Evolutionary conservation across 2,888 invertebrate species (phyloP), one percentile per base, ranked within the genome.

Genomic region (Leucozona laternaria): DNA sequence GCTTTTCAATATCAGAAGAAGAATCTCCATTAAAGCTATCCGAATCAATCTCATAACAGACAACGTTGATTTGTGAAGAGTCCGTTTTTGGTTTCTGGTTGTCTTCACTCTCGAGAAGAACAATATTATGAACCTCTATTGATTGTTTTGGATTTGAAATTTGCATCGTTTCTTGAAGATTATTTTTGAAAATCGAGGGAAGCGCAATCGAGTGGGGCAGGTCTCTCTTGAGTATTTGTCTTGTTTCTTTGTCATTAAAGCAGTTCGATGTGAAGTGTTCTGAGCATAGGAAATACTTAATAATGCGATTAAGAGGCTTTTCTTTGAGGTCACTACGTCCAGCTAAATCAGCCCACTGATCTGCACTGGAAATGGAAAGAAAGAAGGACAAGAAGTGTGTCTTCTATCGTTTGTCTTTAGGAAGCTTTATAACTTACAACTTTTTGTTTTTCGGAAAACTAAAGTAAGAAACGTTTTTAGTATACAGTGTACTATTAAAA

Each of bases 371-470:
- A 78, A 43, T n/a, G n/a, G 31, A 31, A 3, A 4, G 25, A 25
- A 2, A 53, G n/a, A 37, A 1, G 22, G n/a, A 20, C 2, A 34
- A 20, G 15, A 43, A 43, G 8, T 2, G 5, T 17, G 4, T 15
- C 0, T 10, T 60, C 11, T 57, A 15, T 58, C 1, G 11, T 17
- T 10, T 31, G 6, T 13, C 1, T 28, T 37, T 22, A 1, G 20
- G 2, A 0, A n/a, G 8, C 15, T 4, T n/a, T n/a, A 15, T 11
- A 22, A 88, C 89, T 84, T 83, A 89, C 89, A 84, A 89, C n/a
- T 83, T 70, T 37, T 81, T 85, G 43, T 88, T 76, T 55, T 88
- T 89, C 1, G 89, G 89, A 31, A 89, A 89, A n/a, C 88, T 85
- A 28, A 88, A 88, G 48, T 89, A 89, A 3, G 81, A 40, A 25